phyloP scores from a whole-genome alignment of 2,888 invertebrate species.

The Spialia ferax region DNA sequence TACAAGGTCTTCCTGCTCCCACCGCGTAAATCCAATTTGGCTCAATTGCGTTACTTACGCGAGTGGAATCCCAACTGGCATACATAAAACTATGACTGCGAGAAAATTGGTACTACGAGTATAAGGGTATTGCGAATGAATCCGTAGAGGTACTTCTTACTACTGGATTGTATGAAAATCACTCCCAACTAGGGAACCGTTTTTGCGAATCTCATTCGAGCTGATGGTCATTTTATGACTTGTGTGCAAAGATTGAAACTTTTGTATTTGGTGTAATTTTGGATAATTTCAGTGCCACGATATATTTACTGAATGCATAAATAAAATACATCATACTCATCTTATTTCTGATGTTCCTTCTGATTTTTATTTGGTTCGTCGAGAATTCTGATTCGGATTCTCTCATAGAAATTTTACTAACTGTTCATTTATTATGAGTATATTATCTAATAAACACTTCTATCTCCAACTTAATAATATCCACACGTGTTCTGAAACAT shows the following conservation, averaged over 20 bases:
- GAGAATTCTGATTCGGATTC: too few relatives aligned
- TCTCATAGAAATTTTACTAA: too few relatives aligned
- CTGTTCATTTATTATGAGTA: too few relatives aligned
- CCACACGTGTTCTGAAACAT: not conserved
- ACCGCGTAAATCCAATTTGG: slow-evolving; percentile 29
- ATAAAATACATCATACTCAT: too few relatives aligned
- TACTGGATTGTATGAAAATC: not conserved
- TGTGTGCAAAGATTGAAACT: too few relatives aligned
- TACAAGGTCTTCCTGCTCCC: slow-evolving; percentile 4
- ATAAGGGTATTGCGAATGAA: not conserved
- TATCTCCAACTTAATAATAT: not conserved
- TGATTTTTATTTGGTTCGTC: too few relatives aligned
- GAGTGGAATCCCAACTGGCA: slow-evolving; percentile 17
- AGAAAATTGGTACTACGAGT: slow-evolving; percentile 7
- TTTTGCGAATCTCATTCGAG: not conserved
- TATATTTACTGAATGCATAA: too few relatives aligned
- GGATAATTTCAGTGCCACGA: too few relatives aligned
- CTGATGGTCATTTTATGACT: too few relatives aligned
- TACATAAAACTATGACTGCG: slow-evolving; percentile 4
- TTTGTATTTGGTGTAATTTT: too few relatives aligned
- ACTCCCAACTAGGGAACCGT: not conserved
- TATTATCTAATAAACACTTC: not conserved
- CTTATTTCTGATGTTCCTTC: too few relatives aligned
- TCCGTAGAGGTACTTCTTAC: not conserved
- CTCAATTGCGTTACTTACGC: slow-evolving; percentile 29